Percentiles rank a stretch among this genome's conserved stretches.
Evolutionary conservation across 37 sponge, comb jelly and placozoan species (phyloP).

Genomic region (Beroe forskalii): DNA sequence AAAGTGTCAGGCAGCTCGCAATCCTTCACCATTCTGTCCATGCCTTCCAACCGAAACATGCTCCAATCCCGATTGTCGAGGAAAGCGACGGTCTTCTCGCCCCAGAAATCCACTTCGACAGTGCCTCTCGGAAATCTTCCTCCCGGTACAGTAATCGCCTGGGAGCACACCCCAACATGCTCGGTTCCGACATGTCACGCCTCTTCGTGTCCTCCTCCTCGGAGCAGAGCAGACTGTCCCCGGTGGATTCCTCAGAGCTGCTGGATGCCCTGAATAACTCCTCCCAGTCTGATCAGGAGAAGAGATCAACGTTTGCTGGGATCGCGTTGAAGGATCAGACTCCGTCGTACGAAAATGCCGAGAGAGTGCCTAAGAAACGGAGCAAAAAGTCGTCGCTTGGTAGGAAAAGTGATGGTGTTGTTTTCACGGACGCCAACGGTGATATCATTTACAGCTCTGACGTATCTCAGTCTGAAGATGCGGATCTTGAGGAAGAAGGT

Average conservation of each 20-base stretch:
- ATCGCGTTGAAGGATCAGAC: constrained; percentile 19
- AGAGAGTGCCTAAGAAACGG: constrained; percentile 26
- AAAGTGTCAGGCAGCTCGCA: not conserved
- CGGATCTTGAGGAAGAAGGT: not conserved
- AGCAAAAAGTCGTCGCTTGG: not conserved
- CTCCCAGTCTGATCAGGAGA: constrained; percentile 18
- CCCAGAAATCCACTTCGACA: not conserved
- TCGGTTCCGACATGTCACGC: not conserved
- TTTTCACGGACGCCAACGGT: not conserved
- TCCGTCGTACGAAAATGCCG: constrained; percentile 39
- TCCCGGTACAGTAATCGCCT: not conserved
- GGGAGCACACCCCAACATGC: not conserved
- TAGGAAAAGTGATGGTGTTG: not conserved
- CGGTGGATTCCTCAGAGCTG: not conserved
- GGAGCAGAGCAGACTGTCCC: not conserved
- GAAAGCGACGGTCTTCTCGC: not conserved
- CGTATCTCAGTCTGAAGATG: not conserved
- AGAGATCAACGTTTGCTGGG: constrained; percentile 1
- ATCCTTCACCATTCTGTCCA: constrained; percentile 10
- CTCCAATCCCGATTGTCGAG: not conserved
- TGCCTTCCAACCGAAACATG: not conserved
- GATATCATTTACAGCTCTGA: not conserved
- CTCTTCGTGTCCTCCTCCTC: not conserved
- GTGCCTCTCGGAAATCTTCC: not conserved
- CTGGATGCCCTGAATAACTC: not conserved